Conservation (phyloP, 2,888 invertebrate genomes). For the Epistrophe eligans region DNA sequence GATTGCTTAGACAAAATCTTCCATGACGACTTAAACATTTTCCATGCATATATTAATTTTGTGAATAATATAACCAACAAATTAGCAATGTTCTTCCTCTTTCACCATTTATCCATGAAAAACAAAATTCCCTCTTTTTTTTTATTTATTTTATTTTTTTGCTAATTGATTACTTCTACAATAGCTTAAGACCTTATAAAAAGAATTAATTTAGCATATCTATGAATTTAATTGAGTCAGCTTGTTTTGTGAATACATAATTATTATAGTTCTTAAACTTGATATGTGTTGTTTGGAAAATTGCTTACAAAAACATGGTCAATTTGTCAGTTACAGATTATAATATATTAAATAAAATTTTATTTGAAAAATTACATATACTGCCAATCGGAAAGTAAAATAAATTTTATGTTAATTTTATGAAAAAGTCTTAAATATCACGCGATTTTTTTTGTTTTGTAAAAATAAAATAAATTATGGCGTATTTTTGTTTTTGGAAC, state of each 20-base stretch:
- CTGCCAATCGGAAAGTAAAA: not conserved
- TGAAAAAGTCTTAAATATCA: not conserved
- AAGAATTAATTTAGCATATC: not conserved
- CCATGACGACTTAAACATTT: slow-evolving; percentile 3
- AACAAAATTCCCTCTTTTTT: not conserved
- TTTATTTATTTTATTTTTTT: too few relatives aligned
- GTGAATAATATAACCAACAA: not conserved
- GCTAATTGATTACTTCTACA: not conserved
- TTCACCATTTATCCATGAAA: not conserved
- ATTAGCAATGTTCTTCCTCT: not conserved
- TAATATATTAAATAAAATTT: not conserved
- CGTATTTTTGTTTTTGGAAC: too few relatives aligned
- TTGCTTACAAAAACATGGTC: not conserved
- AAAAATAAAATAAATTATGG: too few relatives aligned
- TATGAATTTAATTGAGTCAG: slow-evolving; percentile 4
- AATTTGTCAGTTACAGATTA: not conserved
- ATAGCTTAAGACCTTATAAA: not conserved
- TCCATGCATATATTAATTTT: slow-evolving; percentile 9
- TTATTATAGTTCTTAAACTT: not conserved
- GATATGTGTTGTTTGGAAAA: not conserved
- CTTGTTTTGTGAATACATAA: not conserved
- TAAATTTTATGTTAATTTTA: not conserved
- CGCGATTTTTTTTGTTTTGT: too few relatives aligned
- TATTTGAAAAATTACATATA: not conserved
- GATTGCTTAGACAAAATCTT: not conserved